These are phyloP conservation scores for Hypotaenidia philippensis DNA, from an alignment of 2,797 vertebrate species.

Conservation along the genomic window DNA sequence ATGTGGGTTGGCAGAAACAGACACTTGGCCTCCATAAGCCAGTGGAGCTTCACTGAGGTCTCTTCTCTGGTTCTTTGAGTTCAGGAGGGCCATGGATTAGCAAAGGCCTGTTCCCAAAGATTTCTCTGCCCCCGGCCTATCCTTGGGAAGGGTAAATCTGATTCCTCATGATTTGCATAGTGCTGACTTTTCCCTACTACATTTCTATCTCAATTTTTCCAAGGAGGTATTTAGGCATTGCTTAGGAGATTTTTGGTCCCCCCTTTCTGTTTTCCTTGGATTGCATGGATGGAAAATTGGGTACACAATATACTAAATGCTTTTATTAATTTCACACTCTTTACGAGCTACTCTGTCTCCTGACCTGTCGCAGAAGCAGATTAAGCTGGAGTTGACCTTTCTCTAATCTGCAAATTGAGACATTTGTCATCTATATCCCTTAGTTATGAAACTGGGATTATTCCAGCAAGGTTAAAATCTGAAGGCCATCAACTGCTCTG, in stretches of 20 bases:
- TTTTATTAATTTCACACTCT: neutral
- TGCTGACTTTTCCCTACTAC: neutral
- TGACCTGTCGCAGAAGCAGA: neutral
- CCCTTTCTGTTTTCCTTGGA: neutral
- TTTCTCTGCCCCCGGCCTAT: neutral
- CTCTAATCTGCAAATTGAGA: slow-evolving; percentile 49
- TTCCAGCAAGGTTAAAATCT: slow-evolving; percentile 19
- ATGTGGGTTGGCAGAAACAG: neutral
- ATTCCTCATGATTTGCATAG: neutral
- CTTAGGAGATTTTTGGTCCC: neutral
- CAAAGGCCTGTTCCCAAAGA: neutral
- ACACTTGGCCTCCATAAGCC: neutral
- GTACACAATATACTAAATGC: neutral
- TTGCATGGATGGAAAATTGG: neutral
- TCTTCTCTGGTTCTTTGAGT: neutral
- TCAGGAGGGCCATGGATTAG: neutral
- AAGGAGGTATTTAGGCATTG: neutral
- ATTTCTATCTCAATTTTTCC: neutral
- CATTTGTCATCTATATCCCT: slow-evolving; percentile 3
- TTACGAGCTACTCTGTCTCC: neutral
- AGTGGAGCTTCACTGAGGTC: neutral
- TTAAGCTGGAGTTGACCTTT: slow-evolving; percentile 16
- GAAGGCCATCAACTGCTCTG: neutral
- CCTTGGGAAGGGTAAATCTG: neutral
- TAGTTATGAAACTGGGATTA: slow-evolving; percentile 59